A percentile compares a stretch with the other conserved stretches of the same genome.
Conservation (phyloP, 2,888 invertebrate species). For the Cantharis rustica region DNA sequence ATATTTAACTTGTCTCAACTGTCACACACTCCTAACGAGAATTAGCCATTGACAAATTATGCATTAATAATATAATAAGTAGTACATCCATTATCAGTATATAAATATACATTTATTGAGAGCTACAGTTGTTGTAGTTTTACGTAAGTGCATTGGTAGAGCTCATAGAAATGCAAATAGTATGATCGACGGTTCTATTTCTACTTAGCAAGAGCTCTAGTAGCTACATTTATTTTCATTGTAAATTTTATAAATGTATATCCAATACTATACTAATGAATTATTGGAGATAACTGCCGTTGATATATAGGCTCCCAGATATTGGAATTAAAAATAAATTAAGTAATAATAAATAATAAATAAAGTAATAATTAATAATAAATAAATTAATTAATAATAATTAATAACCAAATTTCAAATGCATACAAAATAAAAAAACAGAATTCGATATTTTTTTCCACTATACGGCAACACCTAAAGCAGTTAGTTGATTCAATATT, state of each 20-base stretch:
- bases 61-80: no score
- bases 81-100: no score
- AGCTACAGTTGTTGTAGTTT: no score
- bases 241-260: background rate
- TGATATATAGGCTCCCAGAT: background rate
- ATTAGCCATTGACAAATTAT: background rate
- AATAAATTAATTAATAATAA: no score
- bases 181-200: no score
- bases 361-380: no score
- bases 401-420: background rate
- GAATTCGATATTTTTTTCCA: background rate
- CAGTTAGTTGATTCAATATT: constrained; percentile 1
- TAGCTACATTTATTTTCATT: no score
- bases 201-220: no score
- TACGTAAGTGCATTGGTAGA: no score
- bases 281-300: background rate
- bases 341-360: no score
- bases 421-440: background rate
- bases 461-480: background rate
- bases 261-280: background rate
- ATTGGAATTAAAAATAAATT: background rate
- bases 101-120: no score
- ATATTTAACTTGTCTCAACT: background rate
- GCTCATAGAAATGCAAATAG: no score
- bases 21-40: background rate